Conservation (phyloP, 2,797 vertebrate species). For the Babyrousa celebensis region DNA sequence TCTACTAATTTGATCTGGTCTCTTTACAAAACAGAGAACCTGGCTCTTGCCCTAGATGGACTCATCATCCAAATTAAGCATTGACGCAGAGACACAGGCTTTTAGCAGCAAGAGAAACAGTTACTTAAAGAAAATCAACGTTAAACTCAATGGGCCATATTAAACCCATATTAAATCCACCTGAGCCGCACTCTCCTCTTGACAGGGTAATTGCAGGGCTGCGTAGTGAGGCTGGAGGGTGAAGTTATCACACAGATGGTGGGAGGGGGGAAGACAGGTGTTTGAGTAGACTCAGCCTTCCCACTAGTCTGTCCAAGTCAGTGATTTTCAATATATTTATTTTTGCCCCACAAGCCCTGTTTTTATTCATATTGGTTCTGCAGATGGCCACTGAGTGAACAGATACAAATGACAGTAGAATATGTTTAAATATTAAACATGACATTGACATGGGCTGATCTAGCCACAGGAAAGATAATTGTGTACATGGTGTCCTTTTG, state of each 20-base stretch:
- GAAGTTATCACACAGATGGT: slow-evolving; percentile 78
- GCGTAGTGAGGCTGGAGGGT: neutral
- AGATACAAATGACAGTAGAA: slow-evolving; percentile 49
- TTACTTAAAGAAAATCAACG: slow-evolving; percentile 72
- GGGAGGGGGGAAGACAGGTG: slow-evolving; percentile 78
- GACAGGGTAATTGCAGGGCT: slow-evolving; percentile 80
- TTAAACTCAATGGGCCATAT: slow-evolving; percentile 49
- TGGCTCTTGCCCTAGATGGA: slow-evolving; percentile 38
- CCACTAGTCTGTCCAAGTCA: slow-evolving; percentile 61
- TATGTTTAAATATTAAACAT: slow-evolving; percentile 80
- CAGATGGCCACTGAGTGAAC: slow-evolving; percentile 75
- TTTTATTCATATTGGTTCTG: slow-evolving; percentile 68
- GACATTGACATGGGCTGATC: slow-evolving; percentile 28
- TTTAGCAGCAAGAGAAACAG: slow-evolving; percentile 54
- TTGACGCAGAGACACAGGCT: neutral
- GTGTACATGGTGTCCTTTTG: neutral
- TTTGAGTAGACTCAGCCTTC: slow-evolving; percentile 70
- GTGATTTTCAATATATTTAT: slow-evolving; percentile 66
- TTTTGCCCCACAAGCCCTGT: slow-evolving; percentile 59
- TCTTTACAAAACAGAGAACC: slow-evolving; percentile 70
- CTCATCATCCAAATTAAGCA: slow-evolving; percentile 61
- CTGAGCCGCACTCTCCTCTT: slow-evolving; percentile 54
- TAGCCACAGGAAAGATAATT: neutral
- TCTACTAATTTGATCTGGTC: slow-evolving; percentile 58
- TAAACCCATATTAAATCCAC: slow-evolving; percentile 65